Conservation (phyloP, 1,140 invertebrate genomes). For the Cydia splendana region DNA sequence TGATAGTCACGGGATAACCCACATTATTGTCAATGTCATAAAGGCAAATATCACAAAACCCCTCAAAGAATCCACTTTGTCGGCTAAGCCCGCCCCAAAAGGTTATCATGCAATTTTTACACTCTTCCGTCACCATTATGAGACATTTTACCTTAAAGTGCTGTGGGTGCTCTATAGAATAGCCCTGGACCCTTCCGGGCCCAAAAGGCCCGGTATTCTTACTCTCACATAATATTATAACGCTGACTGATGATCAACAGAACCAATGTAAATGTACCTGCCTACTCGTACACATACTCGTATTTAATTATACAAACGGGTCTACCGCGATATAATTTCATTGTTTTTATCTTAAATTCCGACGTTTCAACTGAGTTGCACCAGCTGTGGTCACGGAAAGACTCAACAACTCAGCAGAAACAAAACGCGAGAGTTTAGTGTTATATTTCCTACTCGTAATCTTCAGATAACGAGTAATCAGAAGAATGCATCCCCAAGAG, state of each 20-base stretch:
- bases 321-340: too few relatives aligned
- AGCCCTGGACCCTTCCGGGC: conserved; percentile 27
- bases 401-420: too few relatives aligned
- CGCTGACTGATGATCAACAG: neutral
- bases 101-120: conserved; percentile 21
- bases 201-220: neutral
- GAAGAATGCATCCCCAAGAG: too few relatives aligned
- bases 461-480: too few relatives aligned
- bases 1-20: neutral
- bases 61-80: neutral
- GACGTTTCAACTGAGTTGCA: too few relatives aligned
- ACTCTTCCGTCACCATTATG: conserved; percentile 24
- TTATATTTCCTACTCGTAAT: too few relatives aligned
- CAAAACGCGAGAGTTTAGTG: too few relatives aligned
- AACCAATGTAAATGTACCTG: neutral
- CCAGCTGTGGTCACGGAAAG: too few relatives aligned
- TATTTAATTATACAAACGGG: too few relatives aligned
- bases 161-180: conserved; percentile 14
- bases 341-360: too few relatives aligned
- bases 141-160: conserved; percentile 10
- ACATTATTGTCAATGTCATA: neutral
- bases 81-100: neutral
- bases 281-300: too few relatives aligned
- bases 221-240: neutral
- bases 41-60: neutral